Conservation (phyloP, 2,113 vertebrate genomes). For the Prionailurus bengalensis region DNA sequence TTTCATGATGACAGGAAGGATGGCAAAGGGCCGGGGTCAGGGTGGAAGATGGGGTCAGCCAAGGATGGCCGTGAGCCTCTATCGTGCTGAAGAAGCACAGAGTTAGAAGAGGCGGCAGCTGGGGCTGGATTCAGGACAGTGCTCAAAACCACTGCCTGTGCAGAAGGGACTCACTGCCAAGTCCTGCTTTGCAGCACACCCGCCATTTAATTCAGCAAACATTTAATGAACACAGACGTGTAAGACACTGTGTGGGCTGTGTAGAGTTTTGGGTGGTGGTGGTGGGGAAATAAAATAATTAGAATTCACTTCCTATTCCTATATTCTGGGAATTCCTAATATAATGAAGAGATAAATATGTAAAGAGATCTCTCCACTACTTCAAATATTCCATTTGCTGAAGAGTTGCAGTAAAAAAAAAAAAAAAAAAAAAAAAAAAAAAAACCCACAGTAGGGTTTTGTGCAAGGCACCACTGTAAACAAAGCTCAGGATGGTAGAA, state of each 20-base stretch:
- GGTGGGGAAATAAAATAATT: background rate
- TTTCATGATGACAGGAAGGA: conserved; percentile 79
- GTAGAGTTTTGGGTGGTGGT: background rate
- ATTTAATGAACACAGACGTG: background rate
- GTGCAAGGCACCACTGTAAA: background rate
- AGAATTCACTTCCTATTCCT: background rate
- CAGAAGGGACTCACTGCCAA: conserved; percentile 42
- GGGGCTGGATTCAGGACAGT: background rate
- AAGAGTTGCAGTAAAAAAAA: background rate
- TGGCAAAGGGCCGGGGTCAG: conserved; percentile 59
- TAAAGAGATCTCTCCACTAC: background rate
- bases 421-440: accelerated
- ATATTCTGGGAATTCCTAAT: background rate
- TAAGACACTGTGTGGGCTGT: background rate
- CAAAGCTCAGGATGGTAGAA: background rate
- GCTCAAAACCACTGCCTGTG: conserved; percentile 43
- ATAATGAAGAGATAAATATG: background rate
- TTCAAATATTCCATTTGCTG: background rate
- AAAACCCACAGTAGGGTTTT: background rate
- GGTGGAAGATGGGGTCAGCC: conserved; percentile 70
- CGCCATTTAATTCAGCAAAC: conserved; percentile 44
- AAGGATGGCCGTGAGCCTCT: conserved; percentile 53
- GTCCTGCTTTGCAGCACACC: background rate
- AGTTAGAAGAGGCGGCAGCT: conserved; percentile 49
- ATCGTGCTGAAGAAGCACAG: conserved; percentile 65